These are phyloP conservation scores for Caenorhabditis afra DNA, from an alignment of 2,888 invertebrate species.

Conservation along the genomic window DNA sequence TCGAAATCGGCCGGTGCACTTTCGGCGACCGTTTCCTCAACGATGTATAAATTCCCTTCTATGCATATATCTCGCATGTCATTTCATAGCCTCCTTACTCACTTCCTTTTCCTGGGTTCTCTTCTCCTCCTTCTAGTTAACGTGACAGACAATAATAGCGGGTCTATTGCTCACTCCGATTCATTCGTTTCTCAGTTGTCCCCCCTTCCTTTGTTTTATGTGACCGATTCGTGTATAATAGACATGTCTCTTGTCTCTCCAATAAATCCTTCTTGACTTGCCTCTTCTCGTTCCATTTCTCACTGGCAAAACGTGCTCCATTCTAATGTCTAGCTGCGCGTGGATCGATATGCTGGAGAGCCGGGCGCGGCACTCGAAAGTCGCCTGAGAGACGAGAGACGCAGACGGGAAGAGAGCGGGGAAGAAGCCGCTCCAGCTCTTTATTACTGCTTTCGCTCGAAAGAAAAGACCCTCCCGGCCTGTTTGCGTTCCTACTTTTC, in stretches of 20 bases:
- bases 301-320: constrained; percentile 51
- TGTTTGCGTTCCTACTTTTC: constrained; percentile 15
- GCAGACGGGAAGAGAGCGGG: constrained; percentile 19
- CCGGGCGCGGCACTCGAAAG: constrained; percentile 24
- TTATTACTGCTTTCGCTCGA: constrained; percentile 33
- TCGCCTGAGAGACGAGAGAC: constrained; percentile 28
- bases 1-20: constrained; percentile 43
- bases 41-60: constrained; percentile 51
- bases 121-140: constrained; percentile 6
- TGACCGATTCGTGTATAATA: constrained; percentile 27
- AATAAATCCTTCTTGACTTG: constrained; percentile 3
- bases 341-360: constrained; percentile 53
- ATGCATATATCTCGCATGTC: constrained; percentile 1
- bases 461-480: neutral
- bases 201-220: constrained; percentile 22
- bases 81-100: constrained; percentile 20
- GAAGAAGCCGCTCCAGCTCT: constrained; percentile 7
- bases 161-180: constrained; percentile 29
- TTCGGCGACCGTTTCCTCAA: constrained; percentile 61
- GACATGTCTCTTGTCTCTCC: constrained; percentile 11
- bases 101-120: constrained; percentile 13
- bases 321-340: constrained; percentile 36
- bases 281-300: neutral
- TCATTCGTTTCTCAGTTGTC: constrained; percentile 8
- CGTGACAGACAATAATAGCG: constrained; percentile 29